Evolutionary conservation across 2,113 vertebrate genomes (phyloP).

Genomic region (Ammodytes dubius): DNA sequence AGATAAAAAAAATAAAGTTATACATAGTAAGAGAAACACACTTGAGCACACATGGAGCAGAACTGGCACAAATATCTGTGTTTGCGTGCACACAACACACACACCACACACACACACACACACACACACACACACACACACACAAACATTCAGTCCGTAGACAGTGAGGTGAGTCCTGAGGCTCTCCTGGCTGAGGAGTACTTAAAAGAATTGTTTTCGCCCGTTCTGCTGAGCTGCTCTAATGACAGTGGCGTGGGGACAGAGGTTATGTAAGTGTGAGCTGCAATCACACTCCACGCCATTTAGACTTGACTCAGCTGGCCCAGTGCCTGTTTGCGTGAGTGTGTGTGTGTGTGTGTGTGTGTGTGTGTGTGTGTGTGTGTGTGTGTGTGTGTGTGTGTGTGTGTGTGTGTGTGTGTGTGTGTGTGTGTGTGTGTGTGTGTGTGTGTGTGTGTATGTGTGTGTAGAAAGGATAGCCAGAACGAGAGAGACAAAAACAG

Average conservation of each 20-base stretch:
- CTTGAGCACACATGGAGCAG: constrained; percentile 24
- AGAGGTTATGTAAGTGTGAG: constrained; percentile 84
- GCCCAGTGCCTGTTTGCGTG: constrained; percentile 60
- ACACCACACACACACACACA: constrained; percentile 3
- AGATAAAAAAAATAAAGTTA: constrained; percentile 46
- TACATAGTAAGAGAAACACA: constrained; percentile 36
- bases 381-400: background rate
- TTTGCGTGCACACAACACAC: background rate
- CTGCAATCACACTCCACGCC: constrained; percentile 75
- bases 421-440: constrained; percentile 5
- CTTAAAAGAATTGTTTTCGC: constrained; percentile 72
- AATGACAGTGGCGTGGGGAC: constrained; percentile 80
- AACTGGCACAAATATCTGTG: constrained; percentile 2
- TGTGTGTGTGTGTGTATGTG: background rate
- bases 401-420: background rate
- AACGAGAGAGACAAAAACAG: too few species aligned
- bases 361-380: constrained; percentile 1
- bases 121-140: constrained; percentile 3
- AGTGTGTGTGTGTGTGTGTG: constrained; percentile 37
- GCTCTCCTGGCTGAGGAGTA: constrained; percentile 54
- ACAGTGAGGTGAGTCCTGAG: constrained; percentile 54
- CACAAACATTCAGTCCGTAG: constrained; percentile 29
- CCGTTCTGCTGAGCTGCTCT: constrained; percentile 68
- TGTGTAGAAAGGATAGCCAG: too few species aligned
- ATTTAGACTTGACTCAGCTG: constrained; percentile 84